Evolutionary conservation across 2,113 vertebrate genomes (phyloP).

Genomic region (Bettongia penicillata): DNA sequence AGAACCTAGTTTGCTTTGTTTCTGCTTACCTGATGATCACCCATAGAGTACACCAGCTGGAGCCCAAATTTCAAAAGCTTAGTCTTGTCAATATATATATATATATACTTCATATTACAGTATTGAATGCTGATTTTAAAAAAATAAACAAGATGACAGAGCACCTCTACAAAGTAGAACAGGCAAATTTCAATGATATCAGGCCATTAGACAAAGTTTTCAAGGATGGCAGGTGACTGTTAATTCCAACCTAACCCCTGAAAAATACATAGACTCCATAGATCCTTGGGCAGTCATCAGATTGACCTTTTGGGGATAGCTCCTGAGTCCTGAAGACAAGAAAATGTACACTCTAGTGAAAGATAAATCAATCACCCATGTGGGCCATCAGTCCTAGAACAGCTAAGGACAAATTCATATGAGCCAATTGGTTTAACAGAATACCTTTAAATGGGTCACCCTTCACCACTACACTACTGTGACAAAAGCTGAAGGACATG

Average conservation of each 20-base stretch:
- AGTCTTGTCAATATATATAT: neutral
- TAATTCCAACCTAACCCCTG: neutral
- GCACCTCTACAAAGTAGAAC: neutral
- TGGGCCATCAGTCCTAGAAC: neutral
- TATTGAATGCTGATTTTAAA: neutral
- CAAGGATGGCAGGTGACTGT: neutral
- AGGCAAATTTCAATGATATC: neutral
- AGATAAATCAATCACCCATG: constrained; percentile 15
- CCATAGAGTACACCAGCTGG: neutral
- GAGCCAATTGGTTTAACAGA: constrained; percentile 10
- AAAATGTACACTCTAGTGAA: neutral
- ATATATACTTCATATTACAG: constrained; percentile 9
- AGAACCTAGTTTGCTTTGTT: neutral
- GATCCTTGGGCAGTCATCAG: neutral
- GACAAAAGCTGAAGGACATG: constrained; percentile 34
- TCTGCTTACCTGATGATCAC: neutral
- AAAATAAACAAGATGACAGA: neutral
- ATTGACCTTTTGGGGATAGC: neutral
- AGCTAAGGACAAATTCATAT: neutral
- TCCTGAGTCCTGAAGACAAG: neutral
- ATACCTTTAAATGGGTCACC: constrained; percentile 32
- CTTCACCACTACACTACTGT: neutral
- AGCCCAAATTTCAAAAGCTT: neutral
- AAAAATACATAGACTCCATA: neutral
- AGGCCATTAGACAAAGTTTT: neutral